Base-by-base conservation (phyloP, 2,797 vertebrate genomes). In the Diceros bicornis region DNA sequence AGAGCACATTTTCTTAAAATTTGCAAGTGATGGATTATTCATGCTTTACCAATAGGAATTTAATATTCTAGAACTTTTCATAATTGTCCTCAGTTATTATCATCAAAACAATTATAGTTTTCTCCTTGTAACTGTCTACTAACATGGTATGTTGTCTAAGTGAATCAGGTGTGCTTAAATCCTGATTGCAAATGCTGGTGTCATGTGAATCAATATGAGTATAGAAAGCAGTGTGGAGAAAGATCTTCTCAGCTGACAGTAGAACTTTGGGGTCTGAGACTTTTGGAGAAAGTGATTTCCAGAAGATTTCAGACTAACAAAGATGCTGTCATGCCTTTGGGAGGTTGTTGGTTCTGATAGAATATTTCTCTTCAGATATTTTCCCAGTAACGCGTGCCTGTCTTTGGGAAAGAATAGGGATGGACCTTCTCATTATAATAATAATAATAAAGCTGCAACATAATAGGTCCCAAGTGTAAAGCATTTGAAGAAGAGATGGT, bases 21-120 rank as follows among this genome's bases (percentile, higher is more conserved):
- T 69, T 96, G 29, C 37, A 74, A 77, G 44, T 29, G 74, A 87
- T 93, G 17, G 50, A 64, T 93, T 95, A 74, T 89, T 96, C 59
- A 87, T 93, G 44, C n/a, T 82, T 96, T 52, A 74, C 41, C 62
- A 93, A 79, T 44, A 93, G 13, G n/a, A 90, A 94, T 64, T 13
- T 16, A 83, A 27, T 91, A 89, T 47, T 41, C 37, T 69, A 71
- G 47, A 96, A 89, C 68, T 89, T 93, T 93, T 93, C 75, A 81
- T 25, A 90, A 50, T 87, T 96, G 27, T n/a, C 50, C 21, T 86
- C 55, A 78, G 62, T 94, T 97, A 86, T 83, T 78, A 29, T 74
- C 62, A 93, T 96, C 74, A 95, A 77, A 96, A 79, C 52, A 95
- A 87, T 97, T 87, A 97, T 0, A 6, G 12, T 69, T 87, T 96